Percentiles rank a stretch among this genome's conserved stretches.
Conservation (phyloP, 2,113 vertebrate species). For the Haemorhous mexicanus region DNA sequence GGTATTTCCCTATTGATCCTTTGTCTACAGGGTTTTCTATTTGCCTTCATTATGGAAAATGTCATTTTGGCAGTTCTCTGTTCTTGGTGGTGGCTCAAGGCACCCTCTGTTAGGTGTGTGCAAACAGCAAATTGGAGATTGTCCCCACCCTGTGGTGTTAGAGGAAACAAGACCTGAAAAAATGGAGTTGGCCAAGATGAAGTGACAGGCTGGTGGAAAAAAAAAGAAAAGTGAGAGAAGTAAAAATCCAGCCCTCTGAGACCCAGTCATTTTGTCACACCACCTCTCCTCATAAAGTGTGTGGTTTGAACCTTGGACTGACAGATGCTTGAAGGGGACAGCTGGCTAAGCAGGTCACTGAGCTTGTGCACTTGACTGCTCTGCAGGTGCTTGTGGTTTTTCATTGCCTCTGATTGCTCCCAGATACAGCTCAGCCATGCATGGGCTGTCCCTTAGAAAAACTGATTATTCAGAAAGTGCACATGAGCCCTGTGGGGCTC, state of each 20-base stretch:
- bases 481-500: not conserved
- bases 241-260: not conserved
- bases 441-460: not conserved
- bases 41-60: not conserved
- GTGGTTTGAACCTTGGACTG: not conserved
- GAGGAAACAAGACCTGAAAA: not conserved
- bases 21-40: not conserved
- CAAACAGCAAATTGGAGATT: not conserved
- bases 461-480: not conserved
- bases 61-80: not conserved
- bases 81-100: not conserved
- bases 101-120: not conserved
- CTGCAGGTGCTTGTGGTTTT: not conserved
- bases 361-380: not conserved
- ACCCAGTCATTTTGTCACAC: not conserved
- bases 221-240: not conserved
- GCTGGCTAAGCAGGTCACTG: not conserved
- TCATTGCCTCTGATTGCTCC: not conserved
- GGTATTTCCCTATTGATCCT: conserved; percentile 56
- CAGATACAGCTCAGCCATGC: not conserved
- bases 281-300: not conserved
- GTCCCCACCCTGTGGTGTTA: not conserved
- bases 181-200: not conserved
- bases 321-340: not conserved
- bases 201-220: not conserved